A percentile compares a stretch with the other conserved stretches of the same genome.
phyloP scores from a whole-genome alignment of 1,140 invertebrate species.

The Cydia fagiglandana region DNA sequence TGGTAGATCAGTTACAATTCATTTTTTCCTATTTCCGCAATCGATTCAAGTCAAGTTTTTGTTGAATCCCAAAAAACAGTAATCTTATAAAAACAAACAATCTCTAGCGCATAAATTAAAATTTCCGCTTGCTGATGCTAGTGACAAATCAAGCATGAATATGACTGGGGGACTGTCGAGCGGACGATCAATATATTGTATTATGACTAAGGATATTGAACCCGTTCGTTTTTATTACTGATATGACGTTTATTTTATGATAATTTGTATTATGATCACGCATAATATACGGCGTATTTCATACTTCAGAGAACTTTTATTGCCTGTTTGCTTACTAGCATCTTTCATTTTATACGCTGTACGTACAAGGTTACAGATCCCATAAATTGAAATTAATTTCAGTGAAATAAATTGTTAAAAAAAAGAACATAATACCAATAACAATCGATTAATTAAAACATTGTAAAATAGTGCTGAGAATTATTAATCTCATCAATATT shows the following conservation, averaged over 20 bases:
- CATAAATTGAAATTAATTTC: too few relatives aligned
- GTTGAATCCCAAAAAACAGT: conserved; percentile 58
- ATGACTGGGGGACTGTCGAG: conserved; percentile 52
- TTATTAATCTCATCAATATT: not conserved
- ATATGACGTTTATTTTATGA: conserved; percentile 20
- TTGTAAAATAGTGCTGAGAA: not conserved
- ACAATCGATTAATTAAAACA: not conserved
- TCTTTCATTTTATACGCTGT: too few relatives aligned
- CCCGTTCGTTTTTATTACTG: conserved; percentile 18
- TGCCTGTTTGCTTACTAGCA: not conserved
- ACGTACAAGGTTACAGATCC: too few relatives aligned
- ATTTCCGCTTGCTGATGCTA: conserved; percentile 71
- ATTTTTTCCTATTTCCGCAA: conserved; percentile 60
- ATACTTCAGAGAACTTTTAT: not conserved
- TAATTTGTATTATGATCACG: conserved; percentile 13
- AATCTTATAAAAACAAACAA: conserved; percentile 73
- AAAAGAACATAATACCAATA: too few relatives aligned
- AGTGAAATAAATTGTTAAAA: too few relatives aligned
- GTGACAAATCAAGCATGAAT: conserved; percentile 73
- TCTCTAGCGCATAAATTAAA: conserved; percentile 76
- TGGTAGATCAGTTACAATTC: conserved; percentile 35
- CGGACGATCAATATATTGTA: conserved; percentile 40
- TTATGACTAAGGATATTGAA: conserved; percentile 33
- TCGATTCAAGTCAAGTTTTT: conserved; percentile 65
- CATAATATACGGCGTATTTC: not conserved